Evolutionary conservation across 2,113 vertebrate genomes (phyloP).

Genomic region (Seriola aureovittata): DNA sequence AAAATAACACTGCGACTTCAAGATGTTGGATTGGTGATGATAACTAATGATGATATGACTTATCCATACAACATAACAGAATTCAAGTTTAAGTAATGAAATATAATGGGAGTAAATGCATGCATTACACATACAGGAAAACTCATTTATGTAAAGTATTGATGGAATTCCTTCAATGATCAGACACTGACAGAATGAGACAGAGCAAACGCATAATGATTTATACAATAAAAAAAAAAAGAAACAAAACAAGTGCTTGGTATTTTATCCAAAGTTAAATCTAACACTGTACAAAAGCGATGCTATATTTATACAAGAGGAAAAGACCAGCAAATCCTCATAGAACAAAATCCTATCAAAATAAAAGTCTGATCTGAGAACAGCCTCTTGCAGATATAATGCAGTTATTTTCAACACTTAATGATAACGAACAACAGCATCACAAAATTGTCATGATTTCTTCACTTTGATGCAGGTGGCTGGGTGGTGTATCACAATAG

Average conservation of each 20-base stretch:
- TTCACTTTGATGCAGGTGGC: background rate
- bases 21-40: background rate
- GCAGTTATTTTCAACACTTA: slow-evolving; percentile 21
- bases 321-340: slow-evolving; percentile 83
- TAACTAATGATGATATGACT: slow-evolving; percentile 31
- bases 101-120: slow-evolving; percentile 64
- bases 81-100: slow-evolving; percentile 60
- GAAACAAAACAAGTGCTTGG: slow-evolving; percentile 66
- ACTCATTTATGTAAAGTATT: slow-evolving; percentile 29
- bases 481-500: background rate
- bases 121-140: slow-evolving; percentile 49
- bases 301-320: slow-evolving; percentile 63
- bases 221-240: background rate
- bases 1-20: slow-evolving; percentile 47
- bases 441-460: background rate
- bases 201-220: background rate
- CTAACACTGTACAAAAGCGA: slow-evolving; percentile 56
- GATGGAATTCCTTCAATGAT: slow-evolving; percentile 45
- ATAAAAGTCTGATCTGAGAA: slow-evolving; percentile 37
- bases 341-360: slow-evolving; percentile 48
- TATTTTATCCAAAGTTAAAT: slow-evolving; percentile 29
- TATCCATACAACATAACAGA: slow-evolving; percentile 30
- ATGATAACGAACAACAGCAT: slow-evolving; percentile 26
- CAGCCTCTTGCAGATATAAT: slow-evolving; percentile 40
- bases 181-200: slow-evolving; percentile 5